Base-by-base conservation (phyloP, 2,888 invertebrate genomes). In the Merodon equestris region DNA sequence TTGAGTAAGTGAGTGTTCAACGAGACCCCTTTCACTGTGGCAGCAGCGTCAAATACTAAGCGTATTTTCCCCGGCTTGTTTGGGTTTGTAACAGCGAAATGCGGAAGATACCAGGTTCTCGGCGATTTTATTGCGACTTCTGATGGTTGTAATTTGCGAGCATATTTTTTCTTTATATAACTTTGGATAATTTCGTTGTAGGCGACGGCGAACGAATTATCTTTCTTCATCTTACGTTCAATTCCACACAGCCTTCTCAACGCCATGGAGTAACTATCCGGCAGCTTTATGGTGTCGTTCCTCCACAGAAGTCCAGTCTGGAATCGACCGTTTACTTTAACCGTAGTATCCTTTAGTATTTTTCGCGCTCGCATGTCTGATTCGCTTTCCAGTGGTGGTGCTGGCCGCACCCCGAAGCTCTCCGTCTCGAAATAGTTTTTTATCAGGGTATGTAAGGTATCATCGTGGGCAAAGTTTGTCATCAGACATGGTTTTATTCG, bases 81-180 rank as follows among this genome's bases (percentile, higher is more conserved):
- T 4, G 27, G 27, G 27, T 27, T 27, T 2, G 7, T 7, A 7
- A 27, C 27, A 2, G 3, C 27, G 27, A 27, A 27, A 27, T 27
- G 27, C 27, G 27, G 27, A 2, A 27, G 7, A 7, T 27, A 27
- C 27, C 27, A 27, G 27, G 27, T 27, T 44, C 64, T 82, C 12
- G 61, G 34, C 13, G 51, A 40, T 3, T 15, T 44, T 14, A 42
- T 42, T 36, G 45, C 10, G 19, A 53, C 60, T 51, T 81, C 71
- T 34, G 58, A 67, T 5, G 68, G 50, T 58, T 54, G 47, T 57
- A 81, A 51, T 57, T 70, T 81, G n/a, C 70, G 58, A 19, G 75
- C 68, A 34, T 81, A 81, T 7, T 61, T 17, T 15, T 71, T 76
- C 13, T 36, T 40, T 9, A 67, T 44, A 57, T 75, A 75, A 15